Conservation (phyloP, 2,888 invertebrate genomes). For the Cosmia pyralina region DNA sequence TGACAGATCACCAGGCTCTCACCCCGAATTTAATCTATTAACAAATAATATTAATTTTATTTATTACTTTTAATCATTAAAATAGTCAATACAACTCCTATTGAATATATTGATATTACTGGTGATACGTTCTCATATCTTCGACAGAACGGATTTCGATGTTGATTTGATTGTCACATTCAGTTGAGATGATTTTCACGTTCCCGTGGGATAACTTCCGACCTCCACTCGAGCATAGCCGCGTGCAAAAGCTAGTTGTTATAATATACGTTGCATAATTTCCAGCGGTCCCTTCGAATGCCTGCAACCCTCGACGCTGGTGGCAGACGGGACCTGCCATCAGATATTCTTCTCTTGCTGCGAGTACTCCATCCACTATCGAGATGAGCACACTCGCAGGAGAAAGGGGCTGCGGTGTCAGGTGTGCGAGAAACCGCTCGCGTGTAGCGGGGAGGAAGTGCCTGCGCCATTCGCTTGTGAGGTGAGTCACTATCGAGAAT, state of each 20-base stretch:
- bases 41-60: too few relatives aligned
- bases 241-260: background rate
- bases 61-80: too few relatives aligned
- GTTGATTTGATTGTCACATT: too few relatives aligned
- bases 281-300: constrained; percentile 87
- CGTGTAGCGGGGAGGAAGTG: constrained; percentile 56
- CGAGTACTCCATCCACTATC: constrained; percentile 82
- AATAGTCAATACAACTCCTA: too few relatives aligned
- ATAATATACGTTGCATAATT: background rate
- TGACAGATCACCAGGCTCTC: too few relatives aligned
- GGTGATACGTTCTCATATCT: too few relatives aligned
- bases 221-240: too few relatives aligned
- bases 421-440: constrained; percentile 84
- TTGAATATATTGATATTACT: too few relatives aligned
- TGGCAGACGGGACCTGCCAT: constrained; percentile 80
- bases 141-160: too few relatives aligned
- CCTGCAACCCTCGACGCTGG: constrained; percentile 77
- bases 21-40: too few relatives aligned
- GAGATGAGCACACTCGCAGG: constrained; percentile 82
- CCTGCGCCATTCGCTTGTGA: constrained; percentile 74
- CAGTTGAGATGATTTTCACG: too few relatives aligned
- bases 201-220: background rate
- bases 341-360: constrained; percentile 89
- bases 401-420: constrained; percentile 83
- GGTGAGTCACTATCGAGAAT: constrained; percentile 80